Conservation (phyloP, 2,888 invertebrate genomes). For the Heliconius ismenius region DNA sequence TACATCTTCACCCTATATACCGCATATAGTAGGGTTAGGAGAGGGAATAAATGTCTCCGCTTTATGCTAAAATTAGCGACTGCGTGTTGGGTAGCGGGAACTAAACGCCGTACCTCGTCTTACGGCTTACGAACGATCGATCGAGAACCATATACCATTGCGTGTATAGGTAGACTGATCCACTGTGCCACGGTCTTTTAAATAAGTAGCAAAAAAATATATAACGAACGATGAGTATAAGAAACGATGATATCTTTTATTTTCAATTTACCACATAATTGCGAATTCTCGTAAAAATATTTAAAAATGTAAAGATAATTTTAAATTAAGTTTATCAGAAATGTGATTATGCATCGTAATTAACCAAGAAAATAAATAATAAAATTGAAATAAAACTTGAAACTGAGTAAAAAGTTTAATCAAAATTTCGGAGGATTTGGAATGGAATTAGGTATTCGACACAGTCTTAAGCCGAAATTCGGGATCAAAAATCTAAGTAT, state of each 20-base stretch:
- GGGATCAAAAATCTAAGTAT: too few species aligned
- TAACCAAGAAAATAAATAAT: neutral
- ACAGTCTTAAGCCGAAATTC: too few species aligned
- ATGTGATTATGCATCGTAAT: neutral
- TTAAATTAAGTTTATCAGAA: conserved; percentile 3
- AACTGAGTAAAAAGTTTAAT: neutral
- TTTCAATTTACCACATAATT: neutral
- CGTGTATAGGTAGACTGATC: neutral
- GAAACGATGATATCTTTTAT: neutral
- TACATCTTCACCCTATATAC: neutral
- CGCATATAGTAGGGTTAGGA: neutral
- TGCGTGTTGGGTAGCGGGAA: neutral
- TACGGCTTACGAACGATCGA: too few species aligned
- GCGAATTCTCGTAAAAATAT: conserved; percentile 1
- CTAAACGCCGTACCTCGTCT: too few species aligned
- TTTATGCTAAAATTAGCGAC: too few species aligned
- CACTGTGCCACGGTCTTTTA: neutral
- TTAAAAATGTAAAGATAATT: neutral
- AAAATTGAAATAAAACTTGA: neutral
- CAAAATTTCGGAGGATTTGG: neutral
- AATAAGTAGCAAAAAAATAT: neutral
- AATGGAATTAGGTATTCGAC: too few species aligned
- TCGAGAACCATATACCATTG: neutral
- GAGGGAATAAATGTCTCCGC: too few species aligned
- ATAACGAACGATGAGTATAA: neutral